phyloP scores from a whole-genome alignment of 2,113 vertebrate species.

The human region DNA sequence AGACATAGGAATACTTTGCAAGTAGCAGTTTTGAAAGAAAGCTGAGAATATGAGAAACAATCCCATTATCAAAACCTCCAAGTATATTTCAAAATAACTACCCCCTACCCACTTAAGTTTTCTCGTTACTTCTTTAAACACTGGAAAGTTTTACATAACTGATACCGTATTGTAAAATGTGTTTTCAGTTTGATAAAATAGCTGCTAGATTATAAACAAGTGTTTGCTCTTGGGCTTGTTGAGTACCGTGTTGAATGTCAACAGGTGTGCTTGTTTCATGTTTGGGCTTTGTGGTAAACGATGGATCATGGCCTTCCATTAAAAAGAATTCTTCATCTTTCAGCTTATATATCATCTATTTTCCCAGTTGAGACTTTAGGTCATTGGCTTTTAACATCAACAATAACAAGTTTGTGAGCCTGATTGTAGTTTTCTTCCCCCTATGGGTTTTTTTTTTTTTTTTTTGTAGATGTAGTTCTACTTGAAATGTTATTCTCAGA shows the following conservation, averaged over 20 bases:
- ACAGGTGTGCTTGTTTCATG: neutral
- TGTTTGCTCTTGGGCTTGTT: neutral
- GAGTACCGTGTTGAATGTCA: constrained; percentile 13
- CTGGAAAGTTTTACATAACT: neutral
- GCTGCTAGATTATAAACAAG: constrained; percentile 38
- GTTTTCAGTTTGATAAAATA: constrained; percentile 62
- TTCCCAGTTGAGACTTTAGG: constrained; percentile 8
- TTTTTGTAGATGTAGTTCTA: neutral
- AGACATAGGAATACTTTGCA: constrained; percentile 52
- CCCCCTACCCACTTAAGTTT: constrained; percentile 27
- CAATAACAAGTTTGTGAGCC: neutral
- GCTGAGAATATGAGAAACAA: constrained; percentile 9
- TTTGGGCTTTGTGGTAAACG: neutral
- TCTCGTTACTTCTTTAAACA: constrained; percentile 38
- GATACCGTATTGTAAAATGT: neutral
- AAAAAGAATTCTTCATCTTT: neutral
- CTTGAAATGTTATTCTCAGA: constrained; percentile 12
- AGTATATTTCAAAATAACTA: constrained; percentile 19
- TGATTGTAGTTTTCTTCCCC: neutral
- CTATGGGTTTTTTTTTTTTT: neutral
- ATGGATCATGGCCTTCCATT: neutral
- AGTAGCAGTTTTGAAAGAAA: neutral
- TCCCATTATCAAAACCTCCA: constrained; percentile 1
- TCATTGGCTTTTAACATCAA: constrained; percentile 28
- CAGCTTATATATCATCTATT: neutral